Evolutionary conservation across 2,888 invertebrate species (phyloP), one percentile per base, ranked within the genome.

Genomic region (Odiellus spinosus): DNA sequence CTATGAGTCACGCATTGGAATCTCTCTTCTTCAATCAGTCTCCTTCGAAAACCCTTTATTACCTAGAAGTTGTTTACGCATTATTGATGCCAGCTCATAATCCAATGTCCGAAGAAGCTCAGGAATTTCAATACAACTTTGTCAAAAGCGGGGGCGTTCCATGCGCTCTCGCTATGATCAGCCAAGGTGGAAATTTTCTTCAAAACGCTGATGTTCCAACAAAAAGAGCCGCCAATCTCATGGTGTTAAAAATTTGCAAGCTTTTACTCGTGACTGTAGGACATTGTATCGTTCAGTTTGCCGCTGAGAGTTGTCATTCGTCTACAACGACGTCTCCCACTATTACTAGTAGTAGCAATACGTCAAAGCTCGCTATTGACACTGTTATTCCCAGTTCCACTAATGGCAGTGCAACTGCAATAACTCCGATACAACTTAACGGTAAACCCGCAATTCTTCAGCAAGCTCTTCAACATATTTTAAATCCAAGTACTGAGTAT

Each of bases 51-150:
- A 82, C 83, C 60, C 71, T 80, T 46, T 82, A 82, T 60, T 76
- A 78, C 66, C 68, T 81, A 54, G 78, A 80, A 67, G 84, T 75
- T 60, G 71, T 90, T 51, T 88, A 93, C 66, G 80, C 87, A 52
- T 73, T 91, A 65, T 71, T 95, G 53, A 85, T 95, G 80, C 95
- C 95, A 12, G 86, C 90, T 6, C 69, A 78, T 8, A 84, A 85
- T 59, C 79, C 83, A 2, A 72, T 79, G 57, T 76, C 84, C 34
- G 67, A 69, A 44, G 77, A 80, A 63, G 75, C 78, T 3, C 76
- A 75, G 63, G 76, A 78, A 58, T 78, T 80, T 63, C 77, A 78
- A 63, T 74, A 72, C 59, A 75, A 74, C 62, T 78, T 80, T 61
- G 73, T 80, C 57, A 73, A 71, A 54, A 76, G 76, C 51, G 76